Base-by-base conservation (phyloP, 1,140 invertebrate species). In the Archivesica marissinica region DNA sequence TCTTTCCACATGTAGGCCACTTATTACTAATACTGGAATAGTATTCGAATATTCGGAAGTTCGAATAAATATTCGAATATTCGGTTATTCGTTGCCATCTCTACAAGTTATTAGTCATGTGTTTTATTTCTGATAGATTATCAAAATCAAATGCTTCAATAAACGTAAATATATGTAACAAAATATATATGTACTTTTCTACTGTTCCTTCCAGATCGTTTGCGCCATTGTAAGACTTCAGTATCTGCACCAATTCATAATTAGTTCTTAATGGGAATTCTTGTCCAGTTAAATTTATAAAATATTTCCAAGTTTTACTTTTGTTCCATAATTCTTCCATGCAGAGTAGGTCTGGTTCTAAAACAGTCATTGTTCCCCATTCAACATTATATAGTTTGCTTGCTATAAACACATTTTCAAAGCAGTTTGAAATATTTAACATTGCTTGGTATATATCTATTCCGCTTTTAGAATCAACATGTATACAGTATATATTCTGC, bases 401-500 rank as follows among this genome's bases (percentile, higher is more conserved):
- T 7, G 89, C 44, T 9, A 92, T 54, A 68, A 91, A 91, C 15
- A 91, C 88, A 79, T 92, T 91, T 47, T 88, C 86, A 79, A 92
- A 88, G 33, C 91, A 92, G 4, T 56, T 50, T 7, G 84, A 70
- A 50, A 92, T 90, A 9, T 64, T 59, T 1, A 41, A 33, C 15
- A 90, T 68, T 1, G 86, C 77, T 17, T 85, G 33, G 20, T 25
- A 72, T 17, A 92, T 84, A 2, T 77, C 23, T 0, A 50, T 17
- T 0, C 66, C 3, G 6, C 89, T 72, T 70, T 93, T 93, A 0
- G 50, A 56, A 85, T 94, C 93, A 2, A 93, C 87, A 68, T 94
- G 93, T 33, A 94, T 83, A 80, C 93, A 93, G 64, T 93, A 94
- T 1, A 88, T 68, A 76, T 94, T 93, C 41, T 93, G 92, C 0